Evolutionary conservation across 1,140 invertebrate genomes (phyloP), one percentile per base, ranked within the genome.

Genomic region (Wasmannia auropunctata): DNA sequence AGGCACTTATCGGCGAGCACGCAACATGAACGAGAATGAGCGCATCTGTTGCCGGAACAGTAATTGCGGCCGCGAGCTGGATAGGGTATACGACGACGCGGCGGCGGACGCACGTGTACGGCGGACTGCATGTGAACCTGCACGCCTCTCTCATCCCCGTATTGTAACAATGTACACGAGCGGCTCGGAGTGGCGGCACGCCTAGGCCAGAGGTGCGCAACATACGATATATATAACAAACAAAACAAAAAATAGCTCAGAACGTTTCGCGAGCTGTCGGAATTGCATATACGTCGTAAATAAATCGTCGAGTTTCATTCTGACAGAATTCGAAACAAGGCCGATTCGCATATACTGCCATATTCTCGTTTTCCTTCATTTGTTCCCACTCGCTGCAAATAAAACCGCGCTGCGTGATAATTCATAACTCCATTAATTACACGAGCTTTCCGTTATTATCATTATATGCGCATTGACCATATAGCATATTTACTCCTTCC

Each of bases 11-110:
- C 34, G 22, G 51, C n/a, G 63, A 75, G 60, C 81, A 74, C 56
- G 74, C 87, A 88, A 88, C 74, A 89, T 25, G 67, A 19, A 86
- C 60, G 75, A 86, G 83, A 86, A 72, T 76, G 58, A 49, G 74
- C 69, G 88, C 87, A 89, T 89, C 88, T 89, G 88, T 89, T 89
- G 77, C 72, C 88, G 58, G 60, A 80, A 34, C 28, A 67, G 88
- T 90, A 91, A 87, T 90, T 90, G 77, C 51, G 49, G 46, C 70
- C 22, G 63, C 67, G 67, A 56, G 58, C 58, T 46, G 56, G 60
- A 72, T 88, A 85, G 31, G 16, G 34, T 72, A n/a, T n/a, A 43
- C 43, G 43, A 58, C n/a, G 58, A 28, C 22, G 56, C n/a, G n/a
- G n/a, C n/a, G 77, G 14, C 58, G 51, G 34, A 89, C 63, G 22